Evolutionary conservation across 2,797 vertebrate genomes (phyloP).

Genomic region (Sebastes ruberrimus): DNA sequence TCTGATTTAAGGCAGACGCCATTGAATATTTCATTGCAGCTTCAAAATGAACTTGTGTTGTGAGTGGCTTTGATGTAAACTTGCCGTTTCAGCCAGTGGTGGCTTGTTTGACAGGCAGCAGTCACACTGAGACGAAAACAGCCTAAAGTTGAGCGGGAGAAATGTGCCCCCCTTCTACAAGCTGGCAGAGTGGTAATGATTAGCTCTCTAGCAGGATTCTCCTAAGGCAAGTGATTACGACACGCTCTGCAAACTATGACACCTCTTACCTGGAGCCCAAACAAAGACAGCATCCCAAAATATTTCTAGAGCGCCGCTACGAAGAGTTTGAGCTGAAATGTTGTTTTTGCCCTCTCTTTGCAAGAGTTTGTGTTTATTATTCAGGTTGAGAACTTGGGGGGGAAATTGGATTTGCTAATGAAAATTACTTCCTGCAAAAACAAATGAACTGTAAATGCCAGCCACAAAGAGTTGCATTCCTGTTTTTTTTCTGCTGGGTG

Average conservation of each 20-base stretch:
- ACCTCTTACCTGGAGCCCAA: constrained; percentile 79
- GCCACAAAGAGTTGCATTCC: constrained; percentile 44
- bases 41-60: constrained; percentile 61
- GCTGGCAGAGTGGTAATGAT: constrained; percentile 72
- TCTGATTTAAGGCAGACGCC: constrained; percentile 60
- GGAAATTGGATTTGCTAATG: constrained; percentile 76
- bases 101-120: constrained; percentile 65
- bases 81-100: constrained; percentile 54
- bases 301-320: constrained; percentile 40
- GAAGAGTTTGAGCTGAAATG: constrained; percentile 44
- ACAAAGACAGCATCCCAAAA: constrained; percentile 68
- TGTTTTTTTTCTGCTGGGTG: constrained; percentile 40
- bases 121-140: constrained; percentile 60
- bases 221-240: constrained; percentile 75
- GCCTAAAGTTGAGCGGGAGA: constrained; percentile 50
- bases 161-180: constrained; percentile 24
- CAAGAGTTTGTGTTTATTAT: constrained; percentile 66
- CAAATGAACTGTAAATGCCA: constrained; percentile 73
- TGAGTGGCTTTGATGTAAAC: constrained; percentile 67
- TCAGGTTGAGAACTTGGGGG: constrained; percentile 56
- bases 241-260: constrained; percentile 70
- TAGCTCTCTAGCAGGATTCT: constrained; percentile 60
- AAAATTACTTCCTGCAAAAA: constrained; percentile 73
- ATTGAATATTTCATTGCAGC: constrained; percentile 65
- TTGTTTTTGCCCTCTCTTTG: constrained; percentile 22